A percentile compares a stretch with the other conserved stretches of the same genome.
Conservation (phyloP, 1,140 invertebrate genomes). For the Andrena cerasifolii region DNA sequence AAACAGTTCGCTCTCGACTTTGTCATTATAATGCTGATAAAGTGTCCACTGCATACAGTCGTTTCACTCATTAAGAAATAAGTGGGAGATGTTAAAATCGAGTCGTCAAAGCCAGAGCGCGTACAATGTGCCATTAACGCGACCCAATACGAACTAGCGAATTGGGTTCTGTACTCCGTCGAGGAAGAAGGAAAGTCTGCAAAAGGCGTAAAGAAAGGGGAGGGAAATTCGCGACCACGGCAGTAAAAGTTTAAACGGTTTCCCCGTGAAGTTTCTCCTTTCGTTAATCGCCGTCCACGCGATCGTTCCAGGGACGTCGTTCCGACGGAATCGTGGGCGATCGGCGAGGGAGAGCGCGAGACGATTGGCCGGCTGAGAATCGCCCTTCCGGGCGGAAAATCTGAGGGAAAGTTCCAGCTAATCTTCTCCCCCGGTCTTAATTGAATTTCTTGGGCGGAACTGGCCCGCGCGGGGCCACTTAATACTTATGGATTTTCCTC, state of each 20-base stretch:
- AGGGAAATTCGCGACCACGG: conserved; percentile 7
- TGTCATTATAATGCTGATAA: no score
- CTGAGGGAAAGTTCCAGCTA: conserved; percentile 60
- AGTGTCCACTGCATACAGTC: no score
- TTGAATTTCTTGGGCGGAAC: conserved; percentile 64
- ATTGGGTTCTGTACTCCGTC: no score
- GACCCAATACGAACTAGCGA: no score
- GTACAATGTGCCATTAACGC: no score
- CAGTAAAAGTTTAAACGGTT: conserved; percentile 36
- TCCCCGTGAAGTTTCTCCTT: conserved; percentile 21
- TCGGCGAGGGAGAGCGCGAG: conserved; percentile 15
- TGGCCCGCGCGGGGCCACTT: background rate
- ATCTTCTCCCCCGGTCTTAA: conserved; percentile 55
- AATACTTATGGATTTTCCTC: conserved; percentile 46
- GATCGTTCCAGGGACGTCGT: conserved; percentile 21
- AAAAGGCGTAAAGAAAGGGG: background rate
- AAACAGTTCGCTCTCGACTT: no score
- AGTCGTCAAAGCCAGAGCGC: no score
- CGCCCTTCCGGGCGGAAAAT: conserved; percentile 30
- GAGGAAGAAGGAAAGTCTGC: conserved; percentile 13
- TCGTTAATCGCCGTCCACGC: conserved; percentile 48
- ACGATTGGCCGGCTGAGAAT: conserved; percentile 10
- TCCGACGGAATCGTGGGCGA: conserved; percentile 41
- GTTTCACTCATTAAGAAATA: no score
- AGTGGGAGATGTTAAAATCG: no score